A percentile compares a stretch with the other conserved stretches of the same genome.
phyloP scores from a whole-genome alignment of 2,113 vertebrate species.

The Rhagologus leucostigma region DNA sequence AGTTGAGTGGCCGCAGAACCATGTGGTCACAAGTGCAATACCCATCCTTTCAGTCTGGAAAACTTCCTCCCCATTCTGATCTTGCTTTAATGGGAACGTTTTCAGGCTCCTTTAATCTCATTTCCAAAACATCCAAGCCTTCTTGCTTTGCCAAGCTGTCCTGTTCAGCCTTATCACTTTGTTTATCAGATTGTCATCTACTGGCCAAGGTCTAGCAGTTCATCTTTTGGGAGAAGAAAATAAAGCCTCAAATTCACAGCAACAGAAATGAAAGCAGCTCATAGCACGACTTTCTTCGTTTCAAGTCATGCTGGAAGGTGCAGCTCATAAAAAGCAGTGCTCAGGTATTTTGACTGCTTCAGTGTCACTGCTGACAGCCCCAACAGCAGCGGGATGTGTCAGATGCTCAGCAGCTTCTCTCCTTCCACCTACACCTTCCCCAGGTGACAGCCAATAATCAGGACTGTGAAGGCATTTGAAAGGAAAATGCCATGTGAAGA shows the following conservation, averaged over 20 bases:
- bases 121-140: not conserved
- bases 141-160: not conserved
- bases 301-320: not conserved
- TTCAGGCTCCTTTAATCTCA: not conserved
- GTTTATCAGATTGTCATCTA: not conserved
- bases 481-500: not conserved
- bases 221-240: not conserved
- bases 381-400: not conserved
- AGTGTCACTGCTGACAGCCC: constrained; percentile 1
- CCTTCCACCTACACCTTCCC: constrained; percentile 33
- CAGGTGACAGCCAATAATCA: constrained; percentile 13
- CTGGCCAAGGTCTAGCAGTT: not conserved
- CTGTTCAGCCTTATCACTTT: not conserved
- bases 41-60: not conserved
- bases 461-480: not conserved
- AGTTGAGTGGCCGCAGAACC: not conserved
- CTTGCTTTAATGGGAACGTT: not conserved
- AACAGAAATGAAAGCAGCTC: not conserved
- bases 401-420: not conserved
- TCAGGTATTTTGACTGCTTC: not conserved
- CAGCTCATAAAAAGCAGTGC: not conserved
- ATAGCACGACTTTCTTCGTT: not conserved
- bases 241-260: not conserved
- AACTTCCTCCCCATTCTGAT: not conserved
- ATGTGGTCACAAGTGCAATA: not conserved